Base-by-base conservation (phyloP, 2,113 vertebrate species). In the Crotalus viridis region DNA sequence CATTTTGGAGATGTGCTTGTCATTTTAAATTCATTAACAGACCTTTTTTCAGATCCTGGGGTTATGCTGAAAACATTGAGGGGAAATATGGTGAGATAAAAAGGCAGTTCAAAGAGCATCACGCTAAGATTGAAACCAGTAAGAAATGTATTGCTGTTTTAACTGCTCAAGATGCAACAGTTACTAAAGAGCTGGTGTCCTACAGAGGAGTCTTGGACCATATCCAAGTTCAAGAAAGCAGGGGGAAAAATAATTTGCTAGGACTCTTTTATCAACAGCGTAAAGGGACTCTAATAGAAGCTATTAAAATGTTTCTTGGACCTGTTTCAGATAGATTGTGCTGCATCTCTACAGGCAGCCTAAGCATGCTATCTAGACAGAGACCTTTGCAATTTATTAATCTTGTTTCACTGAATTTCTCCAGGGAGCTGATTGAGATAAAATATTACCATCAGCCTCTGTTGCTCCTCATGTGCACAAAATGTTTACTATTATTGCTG, bases 401-500 rank as follows among this genome's bases (percentile, higher is more conserved):
- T 81, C 17, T 33, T 39, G 69, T 81, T 33, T 39, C 69, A 39
- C 74, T 81, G 33, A 81, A 81, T 81, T 81, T 81, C 74, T 81
- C 74, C 17, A 43, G 74, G 7, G 74, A 81, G 17, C 33, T 43
- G 33, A 9, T 9, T 81, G 74, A 81, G 33, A 43, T 21, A 81
- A 81, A 81, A 43, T 43, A 43, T 43, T 43, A 43, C 33, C 17
- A 43, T 8, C 74, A 81, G 33, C 94, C 88, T 92, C 90, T 94
- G 92, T 94, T 93, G 89, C 85, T 93, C 69, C 6, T 43, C 95
- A 96, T 94, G 90, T 64, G 91, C 95, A 91, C 91, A 93, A 89
- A 94, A 85, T 89, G 94, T 96, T 96, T 96, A 95, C 94, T 56
- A 6, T 94, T 96, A 91, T 96, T 94, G 91, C 93, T 94, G 95